Evolutionary conservation across 1,140 invertebrate species (phyloP).

Genomic region (Nebria ingens): DNA sequence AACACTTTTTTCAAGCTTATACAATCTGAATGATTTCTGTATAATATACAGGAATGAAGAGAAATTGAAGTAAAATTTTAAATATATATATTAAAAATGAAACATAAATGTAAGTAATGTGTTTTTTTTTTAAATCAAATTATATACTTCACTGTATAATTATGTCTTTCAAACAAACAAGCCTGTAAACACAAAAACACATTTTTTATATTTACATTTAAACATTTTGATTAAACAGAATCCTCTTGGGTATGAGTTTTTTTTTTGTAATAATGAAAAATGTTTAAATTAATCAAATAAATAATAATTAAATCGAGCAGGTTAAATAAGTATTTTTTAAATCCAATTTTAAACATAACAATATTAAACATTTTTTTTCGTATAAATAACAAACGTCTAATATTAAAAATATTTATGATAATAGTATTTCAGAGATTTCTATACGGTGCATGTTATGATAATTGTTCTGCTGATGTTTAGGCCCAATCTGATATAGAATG

Average conservation of each 20-base stretch:
- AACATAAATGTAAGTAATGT: too few relatives aligned
- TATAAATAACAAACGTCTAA: too few relatives aligned
- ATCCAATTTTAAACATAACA: too few relatives aligned
- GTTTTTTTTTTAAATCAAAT: too few relatives aligned
- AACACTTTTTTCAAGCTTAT: not conserved
- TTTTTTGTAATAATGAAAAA: not conserved
- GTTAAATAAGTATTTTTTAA: conserved; percentile 9
- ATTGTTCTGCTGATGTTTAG: conserved; percentile 39
- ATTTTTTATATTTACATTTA: conserved; percentile 5
- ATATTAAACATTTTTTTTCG: too few relatives aligned
- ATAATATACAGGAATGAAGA: too few relatives aligned
- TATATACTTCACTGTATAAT: too few relatives aligned
- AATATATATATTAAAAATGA: too few relatives aligned
- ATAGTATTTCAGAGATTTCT: too few relatives aligned
- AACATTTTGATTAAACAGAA: conserved; percentile 6
- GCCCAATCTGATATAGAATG: conserved; percentile 99
- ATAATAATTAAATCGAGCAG: conserved; percentile 1
- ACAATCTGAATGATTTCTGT: not conserved
- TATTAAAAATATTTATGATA: too few relatives aligned
- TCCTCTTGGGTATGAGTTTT: conserved; percentile 6
- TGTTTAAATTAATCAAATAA: not conserved
- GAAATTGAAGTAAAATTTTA: too few relatives aligned
- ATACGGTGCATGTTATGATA: too few relatives aligned
- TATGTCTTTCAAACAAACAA: conserved; percentile 2
- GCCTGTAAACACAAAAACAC: not conserved